These are phyloP conservation scores for Gobionotothen gibberifrons DNA, from an alignment of 2,797 vertebrate genomes.

Conservation along the genomic window DNA sequence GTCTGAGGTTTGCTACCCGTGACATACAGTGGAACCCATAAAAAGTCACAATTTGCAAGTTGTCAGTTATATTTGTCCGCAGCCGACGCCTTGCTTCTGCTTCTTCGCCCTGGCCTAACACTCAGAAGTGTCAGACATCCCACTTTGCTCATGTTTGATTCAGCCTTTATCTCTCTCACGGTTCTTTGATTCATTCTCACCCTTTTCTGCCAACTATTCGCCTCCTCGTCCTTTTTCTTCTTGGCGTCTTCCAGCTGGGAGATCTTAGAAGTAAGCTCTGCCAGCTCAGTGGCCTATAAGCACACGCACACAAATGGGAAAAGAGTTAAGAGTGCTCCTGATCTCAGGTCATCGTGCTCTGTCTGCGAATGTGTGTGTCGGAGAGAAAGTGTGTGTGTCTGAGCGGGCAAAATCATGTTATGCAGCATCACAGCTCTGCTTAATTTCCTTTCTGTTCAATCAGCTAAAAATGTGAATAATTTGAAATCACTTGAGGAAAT, in stretches of 20 bases:
- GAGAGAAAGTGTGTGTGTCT: constrained; percentile 7
- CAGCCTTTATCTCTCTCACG: constrained; percentile 54
- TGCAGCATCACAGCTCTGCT: constrained; percentile 2
- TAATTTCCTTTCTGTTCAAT: constrained; percentile 13
- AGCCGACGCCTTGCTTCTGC: not conserved
- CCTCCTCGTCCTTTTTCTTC: constrained; percentile 94
- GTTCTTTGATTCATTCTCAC: constrained; percentile 82
- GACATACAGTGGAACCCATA: not conserved
- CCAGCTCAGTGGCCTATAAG: constrained; percentile 92
- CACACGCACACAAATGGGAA: constrained; percentile 67
- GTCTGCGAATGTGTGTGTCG: constrained; percentile 25
- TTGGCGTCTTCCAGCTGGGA: constrained; percentile 92
- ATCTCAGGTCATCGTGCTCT: constrained; percentile 67
- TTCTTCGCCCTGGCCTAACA: constrained; percentile 27
- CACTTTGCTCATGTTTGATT: constrained; percentile 66
- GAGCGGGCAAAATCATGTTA: not conserved
- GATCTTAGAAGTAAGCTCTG: constrained; percentile 93
- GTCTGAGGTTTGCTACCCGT: not conserved
- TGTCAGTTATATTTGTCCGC: constrained; percentile 3
- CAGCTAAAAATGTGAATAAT: constrained; percentile 5
- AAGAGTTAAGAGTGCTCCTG: constrained; percentile 65
- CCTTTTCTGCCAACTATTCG: constrained; percentile 93
- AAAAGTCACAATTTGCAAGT: constrained; percentile 8
- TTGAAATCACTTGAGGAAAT: not conserved
- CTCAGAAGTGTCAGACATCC: constrained; percentile 47